Base-by-base conservation (phyloP, 2,888 invertebrate genomes). In the Dryococelus australis region DNA sequence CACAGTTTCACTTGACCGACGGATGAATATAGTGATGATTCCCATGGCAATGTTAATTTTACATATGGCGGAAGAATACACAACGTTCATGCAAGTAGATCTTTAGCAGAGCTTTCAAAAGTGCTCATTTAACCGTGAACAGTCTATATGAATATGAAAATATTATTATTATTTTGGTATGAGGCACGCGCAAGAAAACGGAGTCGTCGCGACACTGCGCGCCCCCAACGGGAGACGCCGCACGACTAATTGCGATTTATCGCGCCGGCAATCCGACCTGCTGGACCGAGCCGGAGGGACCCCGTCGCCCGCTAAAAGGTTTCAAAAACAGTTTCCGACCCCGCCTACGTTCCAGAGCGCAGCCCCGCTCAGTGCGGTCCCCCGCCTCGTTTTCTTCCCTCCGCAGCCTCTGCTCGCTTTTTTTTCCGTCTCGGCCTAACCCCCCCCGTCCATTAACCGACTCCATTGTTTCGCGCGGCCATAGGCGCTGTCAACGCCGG, bases 361-460 rank as follows among this genome's bases (percentile, higher is more conserved):
- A 8, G 51, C 51, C 51, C 20, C 51, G 13, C 51, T 4, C 1
- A 3, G 35, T 35, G 35, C 35, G 35, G 35, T 4, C 8, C 51
- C 51, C 51, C 65, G 16, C 24, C 65, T n/a, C n/a, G 4, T n/a
- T 65, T 65, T 20, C 20, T n/a, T n/a, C 65, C n/a, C 24, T 9
- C n/a, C 65, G n/a, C 8, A 8, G 8, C 16, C 65, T 24, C n/a
- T 2, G 65, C n/a, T 65, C n/a, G 2, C 6, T 24, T 65, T 6
- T 0, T n/a, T 65, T n/a, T 65, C 65, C n/a, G 12, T 65, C 47
- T 24, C 65, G 65, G 65, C 65, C 8, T 65, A 10, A 65, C 51
- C 65, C 65, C 65, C 65, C 65, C 65, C 65, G 65, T 65, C 65
- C 65, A 65, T 65, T 65, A 65, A 65, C 65, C 65, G 65, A 24